phyloP scores from a whole-genome alignment of 2,113 vertebrate genomes.

The Isichthys henryi region DNA sequence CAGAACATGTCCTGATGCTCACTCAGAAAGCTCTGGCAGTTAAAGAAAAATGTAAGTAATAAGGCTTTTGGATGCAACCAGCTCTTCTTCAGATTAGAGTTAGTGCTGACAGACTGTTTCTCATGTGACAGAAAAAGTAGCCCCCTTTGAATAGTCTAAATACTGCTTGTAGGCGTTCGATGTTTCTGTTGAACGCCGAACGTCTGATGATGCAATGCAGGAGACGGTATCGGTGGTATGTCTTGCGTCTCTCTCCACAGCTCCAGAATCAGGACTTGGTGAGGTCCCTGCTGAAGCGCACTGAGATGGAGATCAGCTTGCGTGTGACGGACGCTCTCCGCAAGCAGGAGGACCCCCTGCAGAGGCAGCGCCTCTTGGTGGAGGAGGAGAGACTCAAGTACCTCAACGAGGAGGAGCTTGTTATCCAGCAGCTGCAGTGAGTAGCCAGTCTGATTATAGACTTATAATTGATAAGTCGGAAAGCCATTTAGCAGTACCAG shows the following conservation, averaged over 20 bases:
- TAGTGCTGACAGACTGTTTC: background rate
- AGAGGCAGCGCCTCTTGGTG: constrained; percentile 91
- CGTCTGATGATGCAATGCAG: background rate
- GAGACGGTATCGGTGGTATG: background rate
- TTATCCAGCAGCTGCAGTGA: constrained; percentile 95
- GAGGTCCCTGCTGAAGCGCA: constrained; percentile 78
- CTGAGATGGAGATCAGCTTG: constrained; percentile 84
- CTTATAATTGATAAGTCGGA: background rate
- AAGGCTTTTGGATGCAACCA: background rate
- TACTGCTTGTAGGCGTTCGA: background rate
- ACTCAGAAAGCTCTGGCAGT: background rate
- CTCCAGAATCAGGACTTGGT: constrained; percentile 89
- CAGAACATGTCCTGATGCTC: background rate
- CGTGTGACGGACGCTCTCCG: constrained; percentile 83
- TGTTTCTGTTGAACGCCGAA: background rate
- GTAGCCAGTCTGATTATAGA: constrained; percentile 32
- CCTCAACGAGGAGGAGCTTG: constrained; percentile 92
- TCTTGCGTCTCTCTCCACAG: constrained; percentile 44
- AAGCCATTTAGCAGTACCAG: too few species aligned
- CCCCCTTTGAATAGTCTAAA: background rate
- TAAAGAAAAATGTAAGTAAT: background rate
- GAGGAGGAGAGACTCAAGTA: constrained; percentile 94
- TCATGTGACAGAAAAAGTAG: background rate
- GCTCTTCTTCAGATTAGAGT: background rate
- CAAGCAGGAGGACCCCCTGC: constrained; percentile 90